phyloP scores from a whole-genome alignment of 2,113 vertebrate species.

The Epinephelus fuscoguttatus region DNA sequence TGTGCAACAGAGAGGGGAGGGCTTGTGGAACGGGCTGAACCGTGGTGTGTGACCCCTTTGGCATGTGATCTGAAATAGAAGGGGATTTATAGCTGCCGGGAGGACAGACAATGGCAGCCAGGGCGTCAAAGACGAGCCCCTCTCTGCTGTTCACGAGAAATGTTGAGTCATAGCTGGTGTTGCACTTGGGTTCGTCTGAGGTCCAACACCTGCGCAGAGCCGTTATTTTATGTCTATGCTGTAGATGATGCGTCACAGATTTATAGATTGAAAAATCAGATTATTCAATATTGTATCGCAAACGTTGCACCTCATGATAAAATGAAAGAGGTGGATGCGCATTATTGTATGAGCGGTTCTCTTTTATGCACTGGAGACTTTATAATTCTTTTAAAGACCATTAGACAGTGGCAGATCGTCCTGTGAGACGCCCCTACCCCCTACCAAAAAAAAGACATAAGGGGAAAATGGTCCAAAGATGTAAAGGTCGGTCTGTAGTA shows the following conservation, averaged over 20 bases:
- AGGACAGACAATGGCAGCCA: constrained; percentile 75
- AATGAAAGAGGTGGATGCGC: neutral
- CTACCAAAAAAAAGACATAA: too few species aligned
- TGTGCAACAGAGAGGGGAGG: constrained; percentile 48
- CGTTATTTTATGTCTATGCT: neutral
- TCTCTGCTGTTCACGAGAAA: constrained; percentile 37
- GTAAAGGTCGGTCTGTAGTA: too few species aligned
- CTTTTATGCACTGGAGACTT: neutral
- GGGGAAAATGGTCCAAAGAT: too few species aligned
- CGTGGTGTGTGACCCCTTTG: constrained; percentile 76
- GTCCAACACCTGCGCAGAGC: constrained; percentile 27
- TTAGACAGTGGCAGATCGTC: too few species aligned
- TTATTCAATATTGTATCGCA: neutral
- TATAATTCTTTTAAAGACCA: neutral
- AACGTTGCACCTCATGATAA: neutral
- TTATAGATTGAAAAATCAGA: neutral
- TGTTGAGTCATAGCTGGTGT: constrained; percentile 63
- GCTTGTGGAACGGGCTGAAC: constrained; percentile 2
- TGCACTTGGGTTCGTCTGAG: constrained; percentile 34
- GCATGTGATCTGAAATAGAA: constrained; percentile 85
- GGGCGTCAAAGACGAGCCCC: constrained; percentile 54
- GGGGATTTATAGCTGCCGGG: constrained; percentile 66
- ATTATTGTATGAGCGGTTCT: neutral
- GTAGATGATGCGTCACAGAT: neutral
- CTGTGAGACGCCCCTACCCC: too few species aligned